phyloP scores from a whole-genome alignment of 2,113 vertebrate species.

The Sylvilagus bachmani region DNA sequence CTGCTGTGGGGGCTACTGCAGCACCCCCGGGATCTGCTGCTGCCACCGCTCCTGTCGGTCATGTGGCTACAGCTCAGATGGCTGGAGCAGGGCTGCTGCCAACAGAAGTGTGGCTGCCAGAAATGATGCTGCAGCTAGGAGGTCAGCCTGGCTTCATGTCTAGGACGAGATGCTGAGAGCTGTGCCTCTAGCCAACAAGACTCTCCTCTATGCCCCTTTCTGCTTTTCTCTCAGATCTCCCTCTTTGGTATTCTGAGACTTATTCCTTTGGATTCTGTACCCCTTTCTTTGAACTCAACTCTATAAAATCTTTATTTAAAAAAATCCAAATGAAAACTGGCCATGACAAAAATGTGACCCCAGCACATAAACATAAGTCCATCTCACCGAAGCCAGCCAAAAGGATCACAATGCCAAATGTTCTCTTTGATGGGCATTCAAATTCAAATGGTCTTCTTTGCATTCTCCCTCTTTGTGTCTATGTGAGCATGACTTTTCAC shows the following conservation, averaged over 20 bases:
- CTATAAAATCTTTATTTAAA: not conserved
- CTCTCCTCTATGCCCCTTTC: not conserved
- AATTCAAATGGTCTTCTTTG: not conserved
- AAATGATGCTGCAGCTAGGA: not conserved
- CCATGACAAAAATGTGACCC: not conserved
- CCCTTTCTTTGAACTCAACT: not conserved
- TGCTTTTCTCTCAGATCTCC: not conserved
- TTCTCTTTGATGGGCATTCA: not conserved
- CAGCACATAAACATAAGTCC: not conserved
- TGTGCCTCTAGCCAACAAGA: not conserved
- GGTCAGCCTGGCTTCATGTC: not conserved
- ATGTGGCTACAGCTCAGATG: not conserved
- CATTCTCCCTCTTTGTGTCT: not conserved
- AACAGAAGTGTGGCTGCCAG: not conserved
- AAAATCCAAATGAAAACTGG: not conserved
- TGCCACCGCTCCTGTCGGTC: not conserved
- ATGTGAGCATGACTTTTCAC: accelerated
- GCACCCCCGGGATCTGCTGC: not conserved
- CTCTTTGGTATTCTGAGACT: not conserved
- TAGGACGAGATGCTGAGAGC: not conserved
- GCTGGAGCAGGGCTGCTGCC: not conserved
- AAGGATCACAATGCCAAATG: no score
- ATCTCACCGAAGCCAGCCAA: not conserved
- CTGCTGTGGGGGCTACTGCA: not conserved
- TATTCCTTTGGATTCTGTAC: not conserved